Conservation (phyloP, 64 coral and sea anemone genomes). For the Porites australiensis region DNA sequence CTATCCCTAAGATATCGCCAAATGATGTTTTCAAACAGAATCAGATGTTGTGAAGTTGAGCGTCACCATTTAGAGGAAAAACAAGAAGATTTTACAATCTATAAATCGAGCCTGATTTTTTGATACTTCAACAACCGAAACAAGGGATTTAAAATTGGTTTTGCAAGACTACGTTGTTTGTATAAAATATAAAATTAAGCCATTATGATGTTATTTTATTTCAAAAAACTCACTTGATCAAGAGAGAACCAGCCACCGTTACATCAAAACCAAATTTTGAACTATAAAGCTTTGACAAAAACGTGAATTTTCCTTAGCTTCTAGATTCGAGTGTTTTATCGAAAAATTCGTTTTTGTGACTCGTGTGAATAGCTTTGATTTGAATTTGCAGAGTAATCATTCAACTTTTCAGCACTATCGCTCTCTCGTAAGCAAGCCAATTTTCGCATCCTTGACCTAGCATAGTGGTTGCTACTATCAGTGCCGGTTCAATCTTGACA, state of each 20-base stretch:
- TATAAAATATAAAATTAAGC: too few species aligned
- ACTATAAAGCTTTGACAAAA: too few species aligned
- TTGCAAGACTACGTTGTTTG: too few species aligned
- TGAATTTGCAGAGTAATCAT: slow-evolving; percentile 4
- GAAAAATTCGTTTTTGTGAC: neutral
- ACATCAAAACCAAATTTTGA: too few species aligned
- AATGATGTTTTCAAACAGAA: neutral
- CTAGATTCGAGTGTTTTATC: neutral
- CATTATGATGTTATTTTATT: too few species aligned
- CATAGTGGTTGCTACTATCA: neutral
- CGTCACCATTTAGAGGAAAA: neutral
- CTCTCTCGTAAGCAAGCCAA: slow-evolving; percentile 40
- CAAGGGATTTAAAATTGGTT: too few species aligned
- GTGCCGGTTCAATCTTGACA: neutral
- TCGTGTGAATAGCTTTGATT: neutral
- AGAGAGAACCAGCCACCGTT: too few species aligned
- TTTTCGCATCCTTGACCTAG: slow-evolving; percentile 17
- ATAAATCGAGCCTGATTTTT: neutral
- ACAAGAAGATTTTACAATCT: neutral
- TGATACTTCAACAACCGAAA: neutral
- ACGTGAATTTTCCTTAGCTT: too few species aligned
- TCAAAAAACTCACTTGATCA: too few species aligned
- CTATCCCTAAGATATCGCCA: slow-evolving; percentile 4
- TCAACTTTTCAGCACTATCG: slow-evolving; percentile 6
- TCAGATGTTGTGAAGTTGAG: neutral